Percentiles rank a stretch among this genome's conserved stretches.
phyloP scores from a whole-genome alignment of 1,140 invertebrate species.

The Episyrphus balteatus region DNA sequence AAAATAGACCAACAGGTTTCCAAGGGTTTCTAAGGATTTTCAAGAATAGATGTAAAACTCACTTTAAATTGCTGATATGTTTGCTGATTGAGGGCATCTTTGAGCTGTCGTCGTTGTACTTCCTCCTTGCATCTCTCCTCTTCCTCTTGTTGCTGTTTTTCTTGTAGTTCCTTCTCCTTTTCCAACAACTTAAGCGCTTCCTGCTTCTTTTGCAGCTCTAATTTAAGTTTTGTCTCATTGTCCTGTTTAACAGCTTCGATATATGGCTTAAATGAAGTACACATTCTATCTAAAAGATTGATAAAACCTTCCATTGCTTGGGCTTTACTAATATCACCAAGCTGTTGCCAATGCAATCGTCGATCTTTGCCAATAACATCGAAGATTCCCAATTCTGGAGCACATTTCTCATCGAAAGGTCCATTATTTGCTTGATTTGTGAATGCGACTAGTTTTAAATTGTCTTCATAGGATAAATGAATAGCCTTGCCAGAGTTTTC shows the following conservation, averaged over 20 bases:
- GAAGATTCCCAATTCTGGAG: conserved; percentile 78
- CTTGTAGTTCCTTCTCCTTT: conserved; percentile 35
- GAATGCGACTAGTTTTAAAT: conserved; percentile 80
- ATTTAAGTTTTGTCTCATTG: conserved; percentile 56
- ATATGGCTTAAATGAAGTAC: conserved; percentile 81
- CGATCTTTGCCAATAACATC: conserved; percentile 92
- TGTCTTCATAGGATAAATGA: conserved; percentile 88
- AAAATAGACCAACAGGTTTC: too few relatives aligned
- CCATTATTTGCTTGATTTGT: conserved; percentile 86
- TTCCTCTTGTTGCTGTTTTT: conserved; percentile 45
- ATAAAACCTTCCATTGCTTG: conserved; percentile 89
- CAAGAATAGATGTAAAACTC: too few relatives aligned
- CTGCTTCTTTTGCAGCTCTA: conserved; percentile 26
- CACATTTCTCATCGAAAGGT: conserved; percentile 62
- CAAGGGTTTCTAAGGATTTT: too few relatives aligned
- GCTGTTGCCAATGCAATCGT: conserved; percentile 81
- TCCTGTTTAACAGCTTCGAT: conserved; percentile 85
- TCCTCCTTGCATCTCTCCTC: conserved; percentile 50
- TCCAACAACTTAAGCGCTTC: conserved; percentile 35
- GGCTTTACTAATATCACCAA: conserved; percentile 74
- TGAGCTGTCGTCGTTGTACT: conserved; percentile 66
- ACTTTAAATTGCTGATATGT: conserved; percentile 84
- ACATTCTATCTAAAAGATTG: conserved; percentile 70
- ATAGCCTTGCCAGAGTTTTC: conserved; percentile 95
- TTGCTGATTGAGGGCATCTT: conserved; percentile 93